Conservation (phyloP, 2,113 vertebrate genomes). For the Anhinga anhinga region DNA sequence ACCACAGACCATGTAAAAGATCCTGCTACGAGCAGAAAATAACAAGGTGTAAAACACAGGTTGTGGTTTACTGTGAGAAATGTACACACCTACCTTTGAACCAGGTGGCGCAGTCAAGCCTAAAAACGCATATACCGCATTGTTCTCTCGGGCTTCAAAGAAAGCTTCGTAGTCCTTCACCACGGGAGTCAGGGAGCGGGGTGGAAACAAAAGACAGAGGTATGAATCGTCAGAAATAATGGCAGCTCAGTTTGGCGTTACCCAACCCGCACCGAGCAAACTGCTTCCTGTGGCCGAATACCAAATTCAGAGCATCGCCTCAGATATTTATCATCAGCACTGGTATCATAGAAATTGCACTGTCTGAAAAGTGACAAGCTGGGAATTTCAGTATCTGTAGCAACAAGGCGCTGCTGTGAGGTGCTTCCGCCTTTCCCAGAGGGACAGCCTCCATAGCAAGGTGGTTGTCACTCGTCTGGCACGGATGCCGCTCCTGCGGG, state of each 20-base stretch:
- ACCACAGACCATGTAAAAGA: not conserved
- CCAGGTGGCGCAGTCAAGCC: conserved; percentile 93
- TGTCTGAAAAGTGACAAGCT: not conserved
- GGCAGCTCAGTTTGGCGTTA: not conserved
- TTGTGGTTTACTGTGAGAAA: not conserved
- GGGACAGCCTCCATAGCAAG: not conserved
- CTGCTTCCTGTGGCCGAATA: rapidly evolving
- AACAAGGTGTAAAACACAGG: not conserved
- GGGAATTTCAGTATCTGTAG: not conserved
- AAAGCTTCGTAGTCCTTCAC: conserved; percentile 91
- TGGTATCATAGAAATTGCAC: not conserved
- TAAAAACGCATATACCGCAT: conserved; percentile 91
- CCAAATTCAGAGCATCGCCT: not conserved
- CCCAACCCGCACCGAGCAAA: not conserved
- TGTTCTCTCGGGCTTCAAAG: conserved; percentile 95
- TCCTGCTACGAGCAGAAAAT: not conserved
- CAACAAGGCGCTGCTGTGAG: not conserved
- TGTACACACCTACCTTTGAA: conserved; percentile 83
- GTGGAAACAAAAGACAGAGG: not conserved
- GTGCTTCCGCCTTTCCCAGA: not conserved
- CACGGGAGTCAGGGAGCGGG: rapidly evolving
- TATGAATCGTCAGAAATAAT: not conserved
- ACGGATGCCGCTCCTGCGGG: not conserved
- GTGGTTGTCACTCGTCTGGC: not conserved
- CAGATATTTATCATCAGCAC: not conserved